A percentile compares a stretch with the other conserved stretches of the same genome.
Evolutionary conservation across 2,888 invertebrate genomes (phyloP).

Genomic region (Polia nebulosa): DNA sequence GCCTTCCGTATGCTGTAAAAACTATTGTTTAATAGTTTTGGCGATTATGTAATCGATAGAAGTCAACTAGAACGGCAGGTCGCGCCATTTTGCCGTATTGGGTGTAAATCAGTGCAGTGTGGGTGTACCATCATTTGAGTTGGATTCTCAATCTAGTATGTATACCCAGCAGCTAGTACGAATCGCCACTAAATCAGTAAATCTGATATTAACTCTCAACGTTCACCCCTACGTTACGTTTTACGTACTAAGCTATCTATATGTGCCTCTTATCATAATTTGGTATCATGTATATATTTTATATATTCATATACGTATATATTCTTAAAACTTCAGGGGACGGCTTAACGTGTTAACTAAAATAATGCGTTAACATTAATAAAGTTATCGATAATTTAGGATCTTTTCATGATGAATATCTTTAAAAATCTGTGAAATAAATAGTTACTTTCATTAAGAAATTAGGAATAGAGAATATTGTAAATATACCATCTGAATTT

Average conservation of each 20-base stretch:
- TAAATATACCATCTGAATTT: constrained; percentile 45
- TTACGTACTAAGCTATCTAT: constrained; percentile 65
- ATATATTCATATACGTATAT: constrained; percentile 74
- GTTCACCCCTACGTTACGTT: constrained; percentile 57
- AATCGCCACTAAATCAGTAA: constrained; percentile 31
- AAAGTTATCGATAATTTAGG: constrained; percentile 66
- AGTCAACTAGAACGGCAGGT: constrained; percentile 10
- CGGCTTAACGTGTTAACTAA: constrained; percentile 84
- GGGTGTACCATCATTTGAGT: constrained; percentile 26
- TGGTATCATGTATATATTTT: constrained; percentile 66
- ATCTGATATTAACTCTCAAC: constrained; percentile 33
- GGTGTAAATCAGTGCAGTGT: constrained; percentile 48
- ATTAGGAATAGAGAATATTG: constrained; percentile 60
- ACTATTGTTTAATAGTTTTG: constrained; percentile 35
- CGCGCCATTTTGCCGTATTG: constrained; percentile 5
- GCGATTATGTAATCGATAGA: constrained; percentile 25
- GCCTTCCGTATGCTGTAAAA: constrained; percentile 59
- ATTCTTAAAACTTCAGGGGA: constrained; percentile 87
- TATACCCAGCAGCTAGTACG: constrained; percentile 18
- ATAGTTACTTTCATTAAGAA: constrained; percentile 41
- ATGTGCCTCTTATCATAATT: constrained; percentile 66
- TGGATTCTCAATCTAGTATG: constrained; percentile 22
- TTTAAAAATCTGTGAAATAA: constrained; percentile 42
- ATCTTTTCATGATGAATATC: constrained; percentile 42
- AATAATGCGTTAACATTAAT: constrained; percentile 71